Conservation (phyloP, 2,888 invertebrate genomes). For the Coenonympha arcania region DNA sequence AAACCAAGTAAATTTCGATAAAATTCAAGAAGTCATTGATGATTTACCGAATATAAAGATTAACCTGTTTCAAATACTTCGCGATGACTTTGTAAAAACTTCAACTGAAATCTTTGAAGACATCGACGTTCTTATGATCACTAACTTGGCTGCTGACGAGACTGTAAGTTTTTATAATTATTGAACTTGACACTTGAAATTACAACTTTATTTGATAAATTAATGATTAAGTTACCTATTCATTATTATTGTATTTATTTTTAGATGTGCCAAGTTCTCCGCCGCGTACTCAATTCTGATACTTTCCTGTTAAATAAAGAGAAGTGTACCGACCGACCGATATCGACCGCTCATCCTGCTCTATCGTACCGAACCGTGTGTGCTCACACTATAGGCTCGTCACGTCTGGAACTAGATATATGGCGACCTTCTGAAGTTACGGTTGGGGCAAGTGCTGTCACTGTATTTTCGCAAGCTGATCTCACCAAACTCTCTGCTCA, state of each 20-base stretch:
- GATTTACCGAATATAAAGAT: conserved; percentile 24
- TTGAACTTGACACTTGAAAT: neutral
- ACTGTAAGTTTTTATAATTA: conserved; percentile 31
- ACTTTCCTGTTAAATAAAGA: conserved; percentile 34
- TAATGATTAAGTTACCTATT: no score
- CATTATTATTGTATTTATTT: no score
- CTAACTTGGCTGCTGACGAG: conserved; percentile 32
- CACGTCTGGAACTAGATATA: conserved; percentile 29
- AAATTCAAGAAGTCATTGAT: conserved; percentile 22
- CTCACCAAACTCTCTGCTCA: conserved; percentile 29
- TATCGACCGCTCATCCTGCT: conserved; percentile 21
- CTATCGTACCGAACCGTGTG: conserved; percentile 30
- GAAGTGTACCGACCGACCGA: conserved; percentile 13
- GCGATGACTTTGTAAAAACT: conserved; percentile 18
- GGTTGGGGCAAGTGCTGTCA: conserved; percentile 29
- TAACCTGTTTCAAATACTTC: conserved; percentile 19
- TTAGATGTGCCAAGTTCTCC: conserved; percentile 29
- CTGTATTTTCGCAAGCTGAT: conserved; percentile 33
- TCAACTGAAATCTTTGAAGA: conserved; percentile 19
- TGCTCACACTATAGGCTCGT: conserved; percentile 25
- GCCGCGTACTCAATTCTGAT: conserved; percentile 28
- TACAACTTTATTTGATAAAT: no score
- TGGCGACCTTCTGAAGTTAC: conserved; percentile 32
- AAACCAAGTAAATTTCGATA: conserved; percentile 15
- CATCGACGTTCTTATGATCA: conserved; percentile 31